phyloP scores from a whole-genome alignment of 1,140 invertebrate species.

The Glomeris maerens region DNA sequence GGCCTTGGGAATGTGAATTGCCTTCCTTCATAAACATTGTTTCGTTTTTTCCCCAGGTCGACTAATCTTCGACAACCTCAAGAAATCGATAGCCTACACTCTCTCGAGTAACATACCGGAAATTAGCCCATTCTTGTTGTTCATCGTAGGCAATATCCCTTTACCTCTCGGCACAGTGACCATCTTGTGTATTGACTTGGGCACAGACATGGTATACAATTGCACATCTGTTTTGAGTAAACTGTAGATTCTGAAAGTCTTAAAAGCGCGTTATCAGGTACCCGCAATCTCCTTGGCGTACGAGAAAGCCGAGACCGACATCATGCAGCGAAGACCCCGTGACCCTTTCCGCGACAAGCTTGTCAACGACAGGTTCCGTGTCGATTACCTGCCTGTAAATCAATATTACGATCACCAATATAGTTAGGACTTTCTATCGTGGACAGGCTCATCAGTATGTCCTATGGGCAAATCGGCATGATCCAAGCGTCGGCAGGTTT shows the following conservation, averaged over 20 bases:
- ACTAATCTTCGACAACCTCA: conserved; percentile 49
- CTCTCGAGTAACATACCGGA: conserved; percentile 48
- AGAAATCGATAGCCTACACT: conserved; percentile 45
- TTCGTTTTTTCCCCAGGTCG: conserved; percentile 31
- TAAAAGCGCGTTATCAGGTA: conserved; percentile 49
- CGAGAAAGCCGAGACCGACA: conserved; percentile 89
- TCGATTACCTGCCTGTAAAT: too few relatives aligned
- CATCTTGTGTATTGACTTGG: conserved; percentile 37
- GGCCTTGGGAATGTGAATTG: neutral
- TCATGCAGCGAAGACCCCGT: conserved; percentile 90
- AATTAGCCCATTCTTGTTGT: conserved; percentile 39
- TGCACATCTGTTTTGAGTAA: too few relatives aligned
- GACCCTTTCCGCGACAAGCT: conserved; percentile 87
- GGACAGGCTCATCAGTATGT: conserved; percentile 76
- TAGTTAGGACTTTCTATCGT: too few relatives aligned
- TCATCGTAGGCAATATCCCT: conserved; percentile 38
- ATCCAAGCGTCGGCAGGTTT: conserved; percentile 98
- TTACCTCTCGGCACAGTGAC: conserved; percentile 38
- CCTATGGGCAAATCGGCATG: conserved; percentile 98
- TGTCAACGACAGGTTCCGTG: conserved; percentile 70
- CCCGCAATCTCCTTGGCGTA: conserved; percentile 93
- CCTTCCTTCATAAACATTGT: too few relatives aligned
- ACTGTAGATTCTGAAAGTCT: too few relatives aligned
- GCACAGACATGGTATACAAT: conserved; percentile 35
- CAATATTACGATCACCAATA: too few relatives aligned